These are phyloP conservation scores for Drosophila asahinai DNA, from an alignment of 1,140 invertebrate genomes.

Conservation along the genomic window DNA sequence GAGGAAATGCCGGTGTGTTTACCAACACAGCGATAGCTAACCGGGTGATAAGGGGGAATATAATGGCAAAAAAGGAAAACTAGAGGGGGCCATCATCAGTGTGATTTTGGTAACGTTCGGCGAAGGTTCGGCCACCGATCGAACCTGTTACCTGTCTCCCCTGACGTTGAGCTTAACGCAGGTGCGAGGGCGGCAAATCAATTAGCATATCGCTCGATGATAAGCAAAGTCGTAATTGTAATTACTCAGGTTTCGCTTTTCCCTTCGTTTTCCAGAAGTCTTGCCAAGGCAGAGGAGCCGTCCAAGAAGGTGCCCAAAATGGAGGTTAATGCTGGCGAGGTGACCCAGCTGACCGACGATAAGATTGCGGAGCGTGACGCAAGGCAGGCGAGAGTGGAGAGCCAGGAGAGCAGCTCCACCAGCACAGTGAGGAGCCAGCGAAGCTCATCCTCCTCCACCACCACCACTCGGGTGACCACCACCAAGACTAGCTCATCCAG, in stretches of 20 bases:
- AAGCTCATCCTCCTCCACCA: constrained; percentile 53
- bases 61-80: constrained; percentile 14
- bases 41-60: constrained; percentile 46
- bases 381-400: constrained; percentile 28
- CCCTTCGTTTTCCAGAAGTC: constrained; percentile 50
- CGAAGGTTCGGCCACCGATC: constrained; percentile 50
- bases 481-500: constrained; percentile 57
- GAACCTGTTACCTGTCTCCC: constrained; percentile 31
- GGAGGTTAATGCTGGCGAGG: constrained; percentile 45
- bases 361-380: constrained; percentile 67
- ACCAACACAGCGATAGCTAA: constrained; percentile 60
- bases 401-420: constrained; percentile 31
- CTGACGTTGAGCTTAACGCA: constrained; percentile 40
- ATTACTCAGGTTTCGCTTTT: constrained; percentile 45
- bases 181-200: constrained; percentile 50
- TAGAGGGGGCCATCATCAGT: constrained; percentile 51
- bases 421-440: constrained; percentile 49
- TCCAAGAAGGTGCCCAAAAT: constrained; percentile 67
- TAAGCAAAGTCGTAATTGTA: constrained; percentile 64
- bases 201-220: constrained; percentile 63
- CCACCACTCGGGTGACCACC: constrained; percentile 62
- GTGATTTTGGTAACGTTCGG: constrained; percentile 60
- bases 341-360: constrained; percentile 49
- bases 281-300: constrained; percentile 67
- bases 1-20: constrained; percentile 72